Evolutionary conservation across 2,888 invertebrate species (phyloP).

Genomic region (Sinotaia quadrata): DNA sequence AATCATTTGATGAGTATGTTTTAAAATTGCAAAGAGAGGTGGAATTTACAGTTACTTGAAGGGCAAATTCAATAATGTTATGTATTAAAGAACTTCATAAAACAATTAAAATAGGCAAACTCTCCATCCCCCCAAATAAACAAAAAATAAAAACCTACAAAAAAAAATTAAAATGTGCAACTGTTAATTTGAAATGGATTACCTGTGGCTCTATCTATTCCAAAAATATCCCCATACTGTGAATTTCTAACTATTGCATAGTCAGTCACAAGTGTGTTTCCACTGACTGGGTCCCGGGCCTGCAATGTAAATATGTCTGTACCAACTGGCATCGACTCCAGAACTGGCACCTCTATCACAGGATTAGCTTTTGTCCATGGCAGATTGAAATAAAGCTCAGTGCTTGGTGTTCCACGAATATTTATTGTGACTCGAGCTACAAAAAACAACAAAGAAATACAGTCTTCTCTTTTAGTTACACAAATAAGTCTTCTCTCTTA

Average conservation of each 20-base stretch:
- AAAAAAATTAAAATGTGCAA: no score
- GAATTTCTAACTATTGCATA: slow-evolving; percentile 38
- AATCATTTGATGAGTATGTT: no score
- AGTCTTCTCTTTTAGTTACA: not conserved
- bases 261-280: slow-evolving; percentile 25
- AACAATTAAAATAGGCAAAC: no score
- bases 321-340: slow-evolving; percentile 37
- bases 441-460: slow-evolving; percentile 14
- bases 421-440: slow-evolving; percentile 51
- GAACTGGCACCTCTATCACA: slow-evolving; percentile 33
- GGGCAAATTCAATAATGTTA: no score
- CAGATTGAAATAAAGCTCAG: slow-evolving; percentile 41
- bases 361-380: slow-evolving; percentile 43
- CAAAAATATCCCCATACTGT: slow-evolving; percentile 41
- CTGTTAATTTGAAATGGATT: no score
- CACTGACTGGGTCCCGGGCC: slow-evolving; percentile 47
- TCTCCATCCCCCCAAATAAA: no score
- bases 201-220: slow-evolving; percentile 39
- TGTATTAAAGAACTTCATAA: no score
- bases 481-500: no score
- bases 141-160: no score
- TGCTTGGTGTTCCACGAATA: slow-evolving; percentile 40
- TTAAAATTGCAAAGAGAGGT: no score
- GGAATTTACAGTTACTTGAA: no score
- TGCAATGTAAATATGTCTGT: slow-evolving; percentile 41